Conservation (phyloP, 2,888 invertebrate genomes). For the Leucoma salicis region DNA sequence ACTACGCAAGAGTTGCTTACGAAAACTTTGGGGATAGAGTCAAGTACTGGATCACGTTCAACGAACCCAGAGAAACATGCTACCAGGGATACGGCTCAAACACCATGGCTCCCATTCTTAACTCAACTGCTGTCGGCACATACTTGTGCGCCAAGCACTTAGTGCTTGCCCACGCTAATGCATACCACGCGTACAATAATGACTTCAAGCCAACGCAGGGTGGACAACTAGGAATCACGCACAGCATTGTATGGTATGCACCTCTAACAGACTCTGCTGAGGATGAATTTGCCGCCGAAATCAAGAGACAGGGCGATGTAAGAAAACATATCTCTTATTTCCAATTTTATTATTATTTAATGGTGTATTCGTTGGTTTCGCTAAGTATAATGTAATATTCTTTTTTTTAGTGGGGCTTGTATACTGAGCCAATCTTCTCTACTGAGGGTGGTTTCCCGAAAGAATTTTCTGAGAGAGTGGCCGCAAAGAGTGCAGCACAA, state of each 20-base stretch:
- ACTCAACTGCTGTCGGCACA: constrained; percentile 62
- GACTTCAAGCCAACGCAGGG: constrained; percentile 44
- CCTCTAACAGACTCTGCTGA: constrained; percentile 41
- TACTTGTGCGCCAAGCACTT: constrained; percentile 73
- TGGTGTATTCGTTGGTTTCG: too few relatives aligned
- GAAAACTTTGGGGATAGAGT: constrained; percentile 67
- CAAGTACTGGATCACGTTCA: constrained; percentile 80
- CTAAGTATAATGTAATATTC: neutral
- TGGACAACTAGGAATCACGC: constrained; percentile 29
- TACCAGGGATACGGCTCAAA: constrained; percentile 59
- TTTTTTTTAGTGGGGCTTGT: constrained; percentile 6
- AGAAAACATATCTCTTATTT: neutral
- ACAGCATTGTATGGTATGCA: constrained; percentile 22
- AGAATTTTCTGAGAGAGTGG: constrained; percentile 64
- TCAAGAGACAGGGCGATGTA: constrained; percentile 22
- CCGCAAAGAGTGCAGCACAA: constrained; percentile 60
- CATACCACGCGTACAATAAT: constrained; percentile 55
- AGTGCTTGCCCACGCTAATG: constrained; percentile 75
- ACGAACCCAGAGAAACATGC: constrained; percentile 70
- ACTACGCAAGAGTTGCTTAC: constrained; percentile 65
- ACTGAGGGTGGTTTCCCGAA: constrained; percentile 76
- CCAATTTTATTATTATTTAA: too few relatives aligned
- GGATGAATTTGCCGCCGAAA: constrained; percentile 46
- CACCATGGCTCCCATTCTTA: constrained; percentile 47
- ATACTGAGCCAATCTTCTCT: constrained; percentile 68